Evolutionary conservation across 2,888 invertebrate species (phyloP).

Genomic region (Drosophila pseudotalamancana): DNA sequence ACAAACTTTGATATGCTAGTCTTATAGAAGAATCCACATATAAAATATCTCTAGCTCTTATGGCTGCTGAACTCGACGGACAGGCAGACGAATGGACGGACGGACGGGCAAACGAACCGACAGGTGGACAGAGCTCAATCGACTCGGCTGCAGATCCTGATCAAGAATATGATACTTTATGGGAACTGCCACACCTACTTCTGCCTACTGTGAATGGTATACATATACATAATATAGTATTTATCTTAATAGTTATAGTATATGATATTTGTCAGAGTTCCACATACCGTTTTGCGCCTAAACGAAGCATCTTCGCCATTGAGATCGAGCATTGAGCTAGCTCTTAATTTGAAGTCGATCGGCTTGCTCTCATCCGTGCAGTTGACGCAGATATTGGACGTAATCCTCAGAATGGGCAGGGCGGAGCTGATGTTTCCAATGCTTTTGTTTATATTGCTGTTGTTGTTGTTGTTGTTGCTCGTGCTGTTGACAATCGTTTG

Average conservation of each 20-base stretch:
- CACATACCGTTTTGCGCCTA: constrained; percentile 34
- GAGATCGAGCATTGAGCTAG: constrained; percentile 54
- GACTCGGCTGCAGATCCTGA: no score
- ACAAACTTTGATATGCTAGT: no score
- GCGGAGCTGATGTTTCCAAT: not conserved
- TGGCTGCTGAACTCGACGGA: no score
- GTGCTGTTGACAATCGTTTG: no score
- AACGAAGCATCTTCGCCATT: constrained; percentile 4
- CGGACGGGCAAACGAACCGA: no score
- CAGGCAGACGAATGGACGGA: no score
- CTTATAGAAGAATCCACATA: no score
- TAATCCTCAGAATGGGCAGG: not conserved
- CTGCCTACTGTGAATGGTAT: no score
- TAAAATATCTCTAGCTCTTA: no score
- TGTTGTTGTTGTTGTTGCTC: constrained; percentile 29
- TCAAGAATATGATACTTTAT: no score
- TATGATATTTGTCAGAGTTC: not conserved
- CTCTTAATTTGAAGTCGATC: constrained; percentile 17
- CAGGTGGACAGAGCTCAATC: no score
- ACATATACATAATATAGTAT: not conserved
- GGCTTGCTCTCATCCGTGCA: constrained; percentile 23
- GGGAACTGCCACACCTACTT: no score
- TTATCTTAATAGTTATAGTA: not conserved
- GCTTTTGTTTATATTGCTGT: constrained; percentile 5
- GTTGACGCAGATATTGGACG: constrained; percentile 17